phyloP scores from a whole-genome alignment of 2,888 invertebrate species.

The Lycia hirtaria region DNA sequence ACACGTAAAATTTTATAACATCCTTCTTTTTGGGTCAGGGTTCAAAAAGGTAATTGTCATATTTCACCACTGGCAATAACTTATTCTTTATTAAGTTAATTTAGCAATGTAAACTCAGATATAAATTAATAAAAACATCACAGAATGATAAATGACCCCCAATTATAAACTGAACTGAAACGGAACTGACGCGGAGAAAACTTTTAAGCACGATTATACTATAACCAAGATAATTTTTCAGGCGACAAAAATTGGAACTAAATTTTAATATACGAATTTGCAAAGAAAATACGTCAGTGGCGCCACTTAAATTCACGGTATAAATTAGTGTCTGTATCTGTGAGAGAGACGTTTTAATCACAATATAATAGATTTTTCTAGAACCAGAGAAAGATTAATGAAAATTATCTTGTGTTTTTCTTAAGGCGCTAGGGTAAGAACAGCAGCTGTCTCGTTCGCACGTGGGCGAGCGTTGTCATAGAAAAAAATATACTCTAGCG shows the following conservation, averaged over 20 bases:
- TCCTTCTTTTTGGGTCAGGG: too few relatives aligned
- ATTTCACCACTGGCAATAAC: too few relatives aligned
- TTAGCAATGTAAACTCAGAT: not conserved
- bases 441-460: too few relatives aligned
- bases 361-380: conserved; percentile 19
- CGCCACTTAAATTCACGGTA: not conserved
- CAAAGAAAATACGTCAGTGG: not conserved
- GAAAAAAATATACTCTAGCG: too few relatives aligned
- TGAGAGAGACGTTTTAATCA: conserved; percentile 4
- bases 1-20: too few relatives aligned
- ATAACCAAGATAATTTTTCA: not conserved
- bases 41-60: too few relatives aligned
- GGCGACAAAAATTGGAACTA: not conserved
- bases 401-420: not conserved
- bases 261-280: not conserved
- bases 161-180: conserved; percentile 14
- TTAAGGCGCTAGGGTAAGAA: not conserved
- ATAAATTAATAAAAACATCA: conserved; percentile 17
- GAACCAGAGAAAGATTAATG: not conserved
- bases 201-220: conserved; percentile 8
- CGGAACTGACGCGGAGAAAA: conserved; percentile 3
- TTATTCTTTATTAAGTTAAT: not conserved
- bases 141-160: conserved; percentile 18
- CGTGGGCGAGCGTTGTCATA: too few relatives aligned
- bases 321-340: not conserved